Evolutionary conservation across 2,113 vertebrate genomes (phyloP).

Genomic region (Hemichromis elongatus): DNA sequence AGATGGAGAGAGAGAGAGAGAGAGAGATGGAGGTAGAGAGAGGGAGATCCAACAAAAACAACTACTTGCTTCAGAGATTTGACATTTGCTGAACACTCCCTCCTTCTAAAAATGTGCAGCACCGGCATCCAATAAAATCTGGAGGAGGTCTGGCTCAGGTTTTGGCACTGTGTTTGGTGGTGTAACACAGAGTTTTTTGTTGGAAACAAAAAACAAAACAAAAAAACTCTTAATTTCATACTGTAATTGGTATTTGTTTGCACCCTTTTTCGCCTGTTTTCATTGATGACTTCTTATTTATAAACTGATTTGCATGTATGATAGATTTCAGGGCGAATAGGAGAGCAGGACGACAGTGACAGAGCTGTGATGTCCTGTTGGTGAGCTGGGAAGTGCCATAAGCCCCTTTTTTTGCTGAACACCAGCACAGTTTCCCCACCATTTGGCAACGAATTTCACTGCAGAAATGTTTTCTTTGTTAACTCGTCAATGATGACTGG

Average conservation of each 20-base stretch:
- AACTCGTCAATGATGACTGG: background rate
- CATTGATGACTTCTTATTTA: background rate
- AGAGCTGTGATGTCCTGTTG: slow-evolving; percentile 42
- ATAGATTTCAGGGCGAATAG: slow-evolving; percentile 7
- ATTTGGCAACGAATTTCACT: background rate
- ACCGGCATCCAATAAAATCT: slow-evolving; percentile 48
- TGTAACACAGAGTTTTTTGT: slow-evolving; percentile 19
- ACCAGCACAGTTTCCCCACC: slow-evolving; percentile 11
- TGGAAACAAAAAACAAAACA: background rate
- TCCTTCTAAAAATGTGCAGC: slow-evolving; percentile 45
- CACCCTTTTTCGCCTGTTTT: background rate
- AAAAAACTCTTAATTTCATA: background rate
- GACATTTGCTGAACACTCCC: slow-evolving; percentile 61
- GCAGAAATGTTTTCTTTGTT: background rate
- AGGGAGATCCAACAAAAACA: slow-evolving; percentile 67
- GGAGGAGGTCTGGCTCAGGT: slow-evolving; percentile 38
- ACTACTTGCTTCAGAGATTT: slow-evolving; percentile 68
- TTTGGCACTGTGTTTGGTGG: slow-evolving; percentile 32
- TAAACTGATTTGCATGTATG: background rate
- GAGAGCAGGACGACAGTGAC: slow-evolving; percentile 15
- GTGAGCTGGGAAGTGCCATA: slow-evolving; percentile 12
- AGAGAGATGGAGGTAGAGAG: slow-evolving; percentile 31
- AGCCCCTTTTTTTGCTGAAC: background rate
- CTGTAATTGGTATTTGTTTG: background rate
- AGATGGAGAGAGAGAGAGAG: slow-evolving; percentile 25